Base-by-base conservation (phyloP, 2,797 vertebrate species). In the Melanotaenia nigrans region DNA sequence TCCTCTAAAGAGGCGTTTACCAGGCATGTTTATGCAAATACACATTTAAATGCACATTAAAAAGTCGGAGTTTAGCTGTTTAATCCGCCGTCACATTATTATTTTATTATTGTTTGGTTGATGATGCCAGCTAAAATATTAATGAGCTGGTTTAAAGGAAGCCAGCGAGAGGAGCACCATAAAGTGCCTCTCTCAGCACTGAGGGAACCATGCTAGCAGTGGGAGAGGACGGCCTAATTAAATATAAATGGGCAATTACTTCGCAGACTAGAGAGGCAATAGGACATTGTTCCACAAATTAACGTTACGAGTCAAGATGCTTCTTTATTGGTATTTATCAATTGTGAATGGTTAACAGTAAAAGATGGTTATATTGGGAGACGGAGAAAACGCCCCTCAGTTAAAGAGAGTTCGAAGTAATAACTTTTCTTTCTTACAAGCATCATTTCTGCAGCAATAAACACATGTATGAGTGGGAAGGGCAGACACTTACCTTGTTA, bases 191-290 rank as follows among this genome's bases (percentile, higher is more conserved):
- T 80, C 92, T 92, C 92, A 93, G 91, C 92, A 92, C 78, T 79
- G 85, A 88, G 82, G 85, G 86, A 87, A 77, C 78, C 80, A 38
- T 49, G 84, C 77, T 78, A 82, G 83, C 86, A 68, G 84, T 83
- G 73, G 84, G 88, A 76, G 85, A 87, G 84, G 78, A 82, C 75
- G 72, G 83, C 82, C 90, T 93, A 92, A 94, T 93, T 92, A 94
- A 94, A 93, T 94, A 94, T 94, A 94, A 92, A 93, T 94, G 93
- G 85, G 81, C 92, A 93, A 94, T 94, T 94, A 94, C 91, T 88
- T 81, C 77, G 68, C 85, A 81, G 91, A 92, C 87, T 78, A 82
- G 81, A 74, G 87, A 87, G 87, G 87, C 86, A 85, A 86, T 66
- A 78, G 90, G 90, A 92, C 89, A 87, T 83, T 84, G 87, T 90